These are phyloP conservation scores for Dallia pectoralis DNA, from an alignment of 2,797 vertebrate genomes.

Conservation along the genomic window DNA sequence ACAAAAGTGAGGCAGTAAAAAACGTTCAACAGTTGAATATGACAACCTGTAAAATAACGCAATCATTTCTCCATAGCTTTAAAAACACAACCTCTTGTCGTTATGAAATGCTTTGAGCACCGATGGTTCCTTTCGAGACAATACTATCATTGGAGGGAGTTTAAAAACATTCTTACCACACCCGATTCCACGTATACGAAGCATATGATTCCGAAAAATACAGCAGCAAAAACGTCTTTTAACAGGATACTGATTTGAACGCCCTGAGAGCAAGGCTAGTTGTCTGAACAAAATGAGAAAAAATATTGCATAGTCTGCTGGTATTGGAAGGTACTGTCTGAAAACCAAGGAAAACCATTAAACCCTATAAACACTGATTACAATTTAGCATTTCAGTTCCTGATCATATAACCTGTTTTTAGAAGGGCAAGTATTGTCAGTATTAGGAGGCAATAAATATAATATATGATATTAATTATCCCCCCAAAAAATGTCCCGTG, in stretches of 20 bases:
- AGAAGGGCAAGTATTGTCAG: neutral
- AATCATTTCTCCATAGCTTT: neutral
- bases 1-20: neutral
- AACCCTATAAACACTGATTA: neutral
- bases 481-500: neutral
- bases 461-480: neutral
- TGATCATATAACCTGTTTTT: neutral
- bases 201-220: slow-evolving; percentile 37
- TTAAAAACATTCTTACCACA: neutral
- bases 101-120: slow-evolving; percentile 2
- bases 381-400: neutral
- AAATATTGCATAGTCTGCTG: slow-evolving; percentile 72
- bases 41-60: neutral
- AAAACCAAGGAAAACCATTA: slow-evolving; percentile 46
- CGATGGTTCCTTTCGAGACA: neutral
- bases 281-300: slow-evolving; percentile 51
- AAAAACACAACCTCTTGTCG: neutral
- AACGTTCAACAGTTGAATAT: neutral
- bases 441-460: neutral
- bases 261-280: slow-evolving; percentile 45
- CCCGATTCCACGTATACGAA: slow-evolving; percentile 8
- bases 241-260: slow-evolving; percentile 59
- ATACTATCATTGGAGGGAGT: neutral
- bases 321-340: slow-evolving; percentile 50
- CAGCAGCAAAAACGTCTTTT: slow-evolving; percentile 63